These are phyloP conservation scores for Andrena trimmerana DNA, from an alignment of 2,888 invertebrate species.

Conservation along the genomic window DNA sequence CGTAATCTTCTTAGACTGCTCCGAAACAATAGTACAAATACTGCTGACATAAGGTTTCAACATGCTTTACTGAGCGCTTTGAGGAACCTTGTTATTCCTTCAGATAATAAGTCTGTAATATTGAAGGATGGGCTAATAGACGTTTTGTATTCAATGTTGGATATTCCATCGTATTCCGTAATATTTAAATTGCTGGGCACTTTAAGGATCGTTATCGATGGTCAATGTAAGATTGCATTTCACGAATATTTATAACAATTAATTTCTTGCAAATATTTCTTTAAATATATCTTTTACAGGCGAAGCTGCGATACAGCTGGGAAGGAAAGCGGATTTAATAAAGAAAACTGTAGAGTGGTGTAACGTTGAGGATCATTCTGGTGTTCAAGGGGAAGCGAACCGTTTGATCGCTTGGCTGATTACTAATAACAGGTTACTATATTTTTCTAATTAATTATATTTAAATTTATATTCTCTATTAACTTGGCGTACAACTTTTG, in stretches of 20 bases:
- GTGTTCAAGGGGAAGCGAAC: constrained; percentile 93
- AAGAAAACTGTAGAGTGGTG: constrained; percentile 91
- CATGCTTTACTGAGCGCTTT: constrained; percentile 92
- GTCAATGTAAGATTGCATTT: constrained; percentile 88
- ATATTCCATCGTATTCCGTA: constrained; percentile 91
- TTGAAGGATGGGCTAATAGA: constrained; percentile 91
- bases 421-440: constrained; percentile 87
- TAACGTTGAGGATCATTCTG: constrained; percentile 91
- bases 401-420: constrained; percentile 92
- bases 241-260: not conserved
- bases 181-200: constrained; percentile 95
- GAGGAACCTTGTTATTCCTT: constrained; percentile 91
- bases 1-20: constrained; percentile 87
- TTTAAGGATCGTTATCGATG: constrained; percentile 94
- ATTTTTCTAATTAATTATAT: constrained; percentile 2
- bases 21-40: constrained; percentile 74
- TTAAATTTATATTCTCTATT: not conserved
- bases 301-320: constrained; percentile 89
- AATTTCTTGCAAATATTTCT: not conserved
- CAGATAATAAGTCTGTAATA: constrained; percentile 91
- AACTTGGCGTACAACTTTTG: too few relatives aligned
- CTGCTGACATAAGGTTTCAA: constrained; percentile 86
- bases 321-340: constrained; percentile 88
- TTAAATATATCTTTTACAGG: constrained; percentile 85
- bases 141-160: constrained; percentile 90